A percentile compares a stretch with the other conserved stretches of the same genome.
Conservation (phyloP, 2,797 vertebrate species). For the Chaenodraco wilsoni region DNA sequence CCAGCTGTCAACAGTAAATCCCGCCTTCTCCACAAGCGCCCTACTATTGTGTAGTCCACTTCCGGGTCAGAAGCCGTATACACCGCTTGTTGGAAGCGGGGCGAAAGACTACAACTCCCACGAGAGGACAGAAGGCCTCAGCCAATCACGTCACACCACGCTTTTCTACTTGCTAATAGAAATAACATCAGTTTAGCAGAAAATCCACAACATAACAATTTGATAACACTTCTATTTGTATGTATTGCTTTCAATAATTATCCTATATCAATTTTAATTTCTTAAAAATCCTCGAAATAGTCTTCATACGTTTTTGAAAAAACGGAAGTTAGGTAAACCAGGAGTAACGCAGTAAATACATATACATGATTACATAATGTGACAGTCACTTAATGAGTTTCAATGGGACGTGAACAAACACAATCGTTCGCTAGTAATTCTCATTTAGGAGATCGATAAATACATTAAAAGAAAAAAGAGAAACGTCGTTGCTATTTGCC, state of each 20-base stretch:
- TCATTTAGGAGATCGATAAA: neutral
- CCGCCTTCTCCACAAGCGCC: constrained; percentile 23
- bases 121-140: neutral
- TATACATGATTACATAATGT: neutral
- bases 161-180: constrained; percentile 32
- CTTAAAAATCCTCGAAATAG: neutral
- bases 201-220: neutral
- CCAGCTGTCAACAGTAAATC: constrained; percentile 16
- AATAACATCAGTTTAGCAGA: constrained; percentile 1
- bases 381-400: neutral
- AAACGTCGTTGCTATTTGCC: neutral
- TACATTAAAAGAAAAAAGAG: neutral
- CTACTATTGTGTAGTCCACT: constrained; percentile 65
- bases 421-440: too few relatives aligned
- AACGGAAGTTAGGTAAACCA: neutral
- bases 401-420: neutral
- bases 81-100: accelerated
- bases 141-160: constrained; percentile 83
- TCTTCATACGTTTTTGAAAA: too few relatives aligned
- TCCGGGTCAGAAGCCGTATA: accelerated
- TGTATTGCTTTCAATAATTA: neutral
- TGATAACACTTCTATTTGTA: neutral
- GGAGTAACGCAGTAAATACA: neutral
- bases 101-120: constrained; percentile 72
- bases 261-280: too few relatives aligned